These are phyloP conservation scores for Enteromius paludinosus DNA, from an alignment of 2,797 vertebrate species.

Conservation along the genomic window DNA sequence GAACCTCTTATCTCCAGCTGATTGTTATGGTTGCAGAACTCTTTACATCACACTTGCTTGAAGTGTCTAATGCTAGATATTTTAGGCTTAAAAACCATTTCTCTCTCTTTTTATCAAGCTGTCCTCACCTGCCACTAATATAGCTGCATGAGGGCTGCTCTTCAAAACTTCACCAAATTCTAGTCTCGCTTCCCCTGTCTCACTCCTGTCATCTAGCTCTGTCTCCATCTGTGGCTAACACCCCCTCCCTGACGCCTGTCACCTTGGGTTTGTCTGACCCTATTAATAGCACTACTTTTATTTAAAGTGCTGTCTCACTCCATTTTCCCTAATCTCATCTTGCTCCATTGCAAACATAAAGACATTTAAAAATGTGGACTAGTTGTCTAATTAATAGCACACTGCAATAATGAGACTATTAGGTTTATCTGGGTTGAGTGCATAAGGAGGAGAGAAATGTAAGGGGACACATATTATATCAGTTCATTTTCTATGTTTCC, in stretches of 20 bases:
- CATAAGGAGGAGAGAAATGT: background rate
- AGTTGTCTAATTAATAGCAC: background rate
- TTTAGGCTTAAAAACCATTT: constrained; percentile 4
- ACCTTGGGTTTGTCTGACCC: constrained; percentile 57
- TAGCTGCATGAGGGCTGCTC: background rate
- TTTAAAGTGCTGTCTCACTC: constrained; percentile 33
- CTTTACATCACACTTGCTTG: background rate
- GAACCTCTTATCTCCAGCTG: background rate
- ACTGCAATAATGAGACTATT: background rate
- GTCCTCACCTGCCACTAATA: constrained; percentile 1
- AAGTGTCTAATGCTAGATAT: constrained; percentile 12
- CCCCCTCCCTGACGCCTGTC: constrained; percentile 50
- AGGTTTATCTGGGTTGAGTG: background rate
- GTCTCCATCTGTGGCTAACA: constrained; percentile 46
- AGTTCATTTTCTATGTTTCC: background rate
- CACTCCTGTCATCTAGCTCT: constrained; percentile 27
- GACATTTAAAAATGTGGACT: constrained; percentile 16
- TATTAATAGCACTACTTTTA: constrained; percentile 56
- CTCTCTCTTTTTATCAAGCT: constrained; percentile 3
- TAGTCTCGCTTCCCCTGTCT: constrained; percentile 20
- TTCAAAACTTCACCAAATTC: background rate
- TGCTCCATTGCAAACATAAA: background rate
- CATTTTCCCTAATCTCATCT: constrained; percentile 23
- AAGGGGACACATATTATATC: background rate
- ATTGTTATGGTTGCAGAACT: constrained; percentile 7